These are phyloP conservation scores for Natator depressus DNA, from an alignment of 2,113 vertebrate genomes.

Conservation along the genomic window DNA sequence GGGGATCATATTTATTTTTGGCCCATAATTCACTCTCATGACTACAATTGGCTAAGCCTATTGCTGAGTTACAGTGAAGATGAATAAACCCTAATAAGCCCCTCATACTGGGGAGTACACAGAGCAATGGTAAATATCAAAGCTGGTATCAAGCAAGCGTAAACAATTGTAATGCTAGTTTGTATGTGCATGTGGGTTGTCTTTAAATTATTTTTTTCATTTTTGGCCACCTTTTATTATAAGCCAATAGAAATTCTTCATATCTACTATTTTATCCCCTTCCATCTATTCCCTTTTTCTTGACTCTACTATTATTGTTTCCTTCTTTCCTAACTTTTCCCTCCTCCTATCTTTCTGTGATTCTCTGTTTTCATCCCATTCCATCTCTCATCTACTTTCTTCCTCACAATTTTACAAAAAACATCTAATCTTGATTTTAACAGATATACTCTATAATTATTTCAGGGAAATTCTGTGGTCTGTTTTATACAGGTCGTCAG, in stretches of 20 bases:
- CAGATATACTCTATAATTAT: background rate
- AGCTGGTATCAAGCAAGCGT: background rate
- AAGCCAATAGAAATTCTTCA: background rate
- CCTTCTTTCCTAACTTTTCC: background rate
- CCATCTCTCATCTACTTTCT: background rate
- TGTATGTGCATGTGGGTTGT: background rate
- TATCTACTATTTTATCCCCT: background rate
- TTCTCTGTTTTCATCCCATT: background rate
- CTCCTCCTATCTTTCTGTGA: background rate
- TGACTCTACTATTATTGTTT: background rate
- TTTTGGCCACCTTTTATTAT: background rate
- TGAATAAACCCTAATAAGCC: constrained; percentile 32
- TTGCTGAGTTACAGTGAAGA: constrained; percentile 34
- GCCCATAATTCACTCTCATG: constrained; percentile 38
- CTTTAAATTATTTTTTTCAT: background rate
- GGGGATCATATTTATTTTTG: constrained; percentile 28
- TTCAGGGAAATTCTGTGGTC: background rate
- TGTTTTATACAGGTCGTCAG: background rate
- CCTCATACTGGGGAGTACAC: background rate
- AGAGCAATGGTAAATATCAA: background rate
- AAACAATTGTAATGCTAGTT: background rate
- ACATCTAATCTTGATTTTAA: background rate
- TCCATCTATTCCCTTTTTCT: background rate
- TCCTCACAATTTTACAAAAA: background rate
- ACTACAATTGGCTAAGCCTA: constrained; percentile 39